Evolutionary conservation across 35 echinoderm and acorn worm species (phyloP), one percentile per base, ranked within the genome.

Genomic region (Eucidaris tribuloides): DNA sequence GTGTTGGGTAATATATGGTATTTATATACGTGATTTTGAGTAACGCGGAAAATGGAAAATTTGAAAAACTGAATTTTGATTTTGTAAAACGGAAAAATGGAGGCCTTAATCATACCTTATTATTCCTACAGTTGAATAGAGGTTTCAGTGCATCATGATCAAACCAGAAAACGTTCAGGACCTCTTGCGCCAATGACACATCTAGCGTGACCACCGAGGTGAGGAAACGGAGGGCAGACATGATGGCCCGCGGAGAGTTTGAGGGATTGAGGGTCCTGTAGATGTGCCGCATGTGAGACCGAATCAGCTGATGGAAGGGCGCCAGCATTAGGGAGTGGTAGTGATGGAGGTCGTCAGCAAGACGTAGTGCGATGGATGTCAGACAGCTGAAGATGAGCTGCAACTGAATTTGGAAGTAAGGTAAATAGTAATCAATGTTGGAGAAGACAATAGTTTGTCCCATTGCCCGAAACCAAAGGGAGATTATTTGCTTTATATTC

Each of bases 331-430:
- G 37, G 58, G 35, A 28, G 17, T 38, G 35, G 39, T 36, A 41
- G 59, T 83, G 80, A 42, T 60, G 80, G 11, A 83, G 80, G 13
- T 83, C 80, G 18, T 83, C 80, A 0, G 80, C 60, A 2, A 83
- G 35, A 0, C 80, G 57, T 11, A 83, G 38, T 35, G 65, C 9
- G 59, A 83, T 83, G 20, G 57, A 42, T n/a, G 57, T 63, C n/a
- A 83, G 34, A 15, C 58, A 60, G 32, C 65, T 62, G 60, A 83
- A 83, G 40, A 81, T 83, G 0, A 42, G 57, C 37, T 83, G 68
- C 38, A 74, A 40, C 68, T 74, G 68, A 7, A 74, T 52, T n/a
- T n/a, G n/a, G n/a, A n/a, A n/a, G n/a, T n/a, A n/a, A n/a, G n/a
- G n/a, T n/a, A n/a, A n/a, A n/a, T n/a, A n/a, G n/a, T n/a, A n/a